Conservation (phyloP, 2,888 invertebrate genomes). For the Uropetala carovei region DNA sequence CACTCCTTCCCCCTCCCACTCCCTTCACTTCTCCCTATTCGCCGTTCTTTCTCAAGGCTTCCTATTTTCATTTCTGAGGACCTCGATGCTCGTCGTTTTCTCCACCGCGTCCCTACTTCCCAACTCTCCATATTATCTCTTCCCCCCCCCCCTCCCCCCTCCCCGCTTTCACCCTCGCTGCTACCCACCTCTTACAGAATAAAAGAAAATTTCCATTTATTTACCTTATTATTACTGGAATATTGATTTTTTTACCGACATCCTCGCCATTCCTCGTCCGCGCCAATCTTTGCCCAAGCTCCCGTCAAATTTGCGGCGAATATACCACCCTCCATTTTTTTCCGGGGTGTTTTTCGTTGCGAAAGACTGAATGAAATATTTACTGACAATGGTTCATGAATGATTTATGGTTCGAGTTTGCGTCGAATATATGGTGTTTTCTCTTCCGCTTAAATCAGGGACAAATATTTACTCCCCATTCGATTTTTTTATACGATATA, state of each 20-base stretch:
- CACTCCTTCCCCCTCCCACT: neutral
- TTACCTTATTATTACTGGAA: neutral
- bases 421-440: neutral
- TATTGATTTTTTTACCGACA: conserved; percentile 1
- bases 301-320: neutral
- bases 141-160: neutral
- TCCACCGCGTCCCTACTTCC: neutral
- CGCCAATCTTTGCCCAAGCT: neutral
- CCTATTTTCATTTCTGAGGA: conserved; percentile 7
- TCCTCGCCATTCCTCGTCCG: neutral
- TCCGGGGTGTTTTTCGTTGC: neutral
- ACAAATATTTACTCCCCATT: neutral
- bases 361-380: neutral
- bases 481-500: neutral
- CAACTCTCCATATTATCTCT: neutral
- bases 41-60: neutral
- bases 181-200: neutral
- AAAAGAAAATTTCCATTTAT: neutral
- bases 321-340: neutral
- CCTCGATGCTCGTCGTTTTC: neutral
- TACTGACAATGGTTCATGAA: neutral
- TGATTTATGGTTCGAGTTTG: neutral
- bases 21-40: neutral
- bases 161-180: neutral
- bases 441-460: neutral